Evolutionary conservation across 1,140 invertebrate genomes (phyloP).

Genomic region (Sycobia sp.): DNA sequence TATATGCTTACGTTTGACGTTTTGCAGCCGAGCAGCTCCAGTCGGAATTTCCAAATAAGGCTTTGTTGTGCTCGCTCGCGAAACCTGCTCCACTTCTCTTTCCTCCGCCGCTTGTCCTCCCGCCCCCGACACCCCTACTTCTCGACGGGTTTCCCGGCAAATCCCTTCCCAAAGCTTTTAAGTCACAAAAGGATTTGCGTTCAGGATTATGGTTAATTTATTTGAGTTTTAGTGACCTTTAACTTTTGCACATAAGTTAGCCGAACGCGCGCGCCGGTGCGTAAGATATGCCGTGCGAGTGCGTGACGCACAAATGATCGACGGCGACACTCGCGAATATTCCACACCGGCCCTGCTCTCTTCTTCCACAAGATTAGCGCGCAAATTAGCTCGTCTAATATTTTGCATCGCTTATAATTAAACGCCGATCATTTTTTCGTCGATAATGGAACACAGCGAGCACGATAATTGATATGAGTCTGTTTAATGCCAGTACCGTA

Average conservation of each 20-base stretch:
- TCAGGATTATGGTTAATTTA: constrained; percentile 36
- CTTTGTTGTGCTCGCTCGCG: constrained; percentile 26
- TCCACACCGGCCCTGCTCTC: no score
- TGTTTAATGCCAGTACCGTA: no score
- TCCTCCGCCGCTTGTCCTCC: no score
- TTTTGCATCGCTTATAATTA: no score
- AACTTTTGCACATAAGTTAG: constrained; percentile 31
- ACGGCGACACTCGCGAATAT: neutral
- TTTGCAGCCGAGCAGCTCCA: constrained; percentile 29
- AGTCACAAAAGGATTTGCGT: constrained; percentile 36
- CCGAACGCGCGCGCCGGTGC: no score
- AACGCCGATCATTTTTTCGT: no score
- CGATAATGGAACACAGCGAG: no score
- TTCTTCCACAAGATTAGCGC: no score
- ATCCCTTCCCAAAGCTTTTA: constrained; percentile 33
- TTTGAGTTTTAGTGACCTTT: constrained; percentile 36
- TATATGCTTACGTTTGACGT: constrained; percentile 31
- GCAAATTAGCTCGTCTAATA: no score
- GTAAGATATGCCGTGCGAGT: constrained; percentile 8
- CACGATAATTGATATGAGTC: no score
- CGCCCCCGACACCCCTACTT: no score
- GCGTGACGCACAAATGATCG: neutral
- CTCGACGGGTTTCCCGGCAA: constrained; percentile 6
- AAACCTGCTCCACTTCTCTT: no score
- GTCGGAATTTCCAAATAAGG: constrained; percentile 34